Percentiles rank a stretch among this genome's conserved stretches.
Evolutionary conservation across 2,888 invertebrate species (phyloP).

Genomic region (Idaea biselata): DNA sequence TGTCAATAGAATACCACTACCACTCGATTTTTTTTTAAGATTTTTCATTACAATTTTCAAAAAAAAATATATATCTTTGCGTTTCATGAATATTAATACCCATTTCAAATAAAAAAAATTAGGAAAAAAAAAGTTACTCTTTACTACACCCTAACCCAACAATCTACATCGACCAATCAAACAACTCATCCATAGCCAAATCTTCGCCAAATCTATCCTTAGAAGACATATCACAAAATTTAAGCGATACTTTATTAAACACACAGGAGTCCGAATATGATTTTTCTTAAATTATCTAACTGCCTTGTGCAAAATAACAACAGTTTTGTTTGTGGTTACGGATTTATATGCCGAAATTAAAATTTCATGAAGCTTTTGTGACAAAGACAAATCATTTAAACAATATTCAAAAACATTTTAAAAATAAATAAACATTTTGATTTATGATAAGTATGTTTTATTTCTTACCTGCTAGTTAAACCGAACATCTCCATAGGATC

Average conservation of each 20-base stretch:
- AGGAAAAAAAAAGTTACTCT: too few relatives aligned
- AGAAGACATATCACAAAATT: slow-evolving; percentile 14
- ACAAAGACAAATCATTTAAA: too few relatives aligned
- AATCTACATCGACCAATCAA: slow-evolving; percentile 16
- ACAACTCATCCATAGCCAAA: slow-evolving; percentile 17
- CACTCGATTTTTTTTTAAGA: too few relatives aligned
- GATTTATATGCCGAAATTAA: slow-evolving; percentile 10
- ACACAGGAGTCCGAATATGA: slow-evolving; percentile 21
- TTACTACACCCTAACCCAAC: too few relatives aligned
- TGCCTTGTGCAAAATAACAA: slow-evolving; percentile 8
- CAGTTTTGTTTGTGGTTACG: slow-evolving; percentile 7
- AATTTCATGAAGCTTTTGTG: slow-evolving; percentile 10
- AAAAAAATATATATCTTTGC: too few relatives aligned
- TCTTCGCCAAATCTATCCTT: slow-evolving; percentile 17
- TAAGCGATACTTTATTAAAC: slow-evolving; percentile 16
- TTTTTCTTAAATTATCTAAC: slow-evolving; percentile 18
- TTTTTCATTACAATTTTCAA: too few relatives aligned
- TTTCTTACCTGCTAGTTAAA: slow-evolving; percentile 21
- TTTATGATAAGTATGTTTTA: slow-evolving; percentile 16
- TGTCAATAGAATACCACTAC: too few relatives aligned
- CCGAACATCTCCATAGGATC: slow-evolving; percentile 22
- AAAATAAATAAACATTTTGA: slow-evolving; percentile 8
- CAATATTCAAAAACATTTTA: slow-evolving; percentile 6
- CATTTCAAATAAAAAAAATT: too few relatives aligned
- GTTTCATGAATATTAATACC: too few relatives aligned